These are phyloP conservation scores for Cheilinus undulatus DNA, from an alignment of 2,113 vertebrate species.

Conservation along the genomic window DNA sequence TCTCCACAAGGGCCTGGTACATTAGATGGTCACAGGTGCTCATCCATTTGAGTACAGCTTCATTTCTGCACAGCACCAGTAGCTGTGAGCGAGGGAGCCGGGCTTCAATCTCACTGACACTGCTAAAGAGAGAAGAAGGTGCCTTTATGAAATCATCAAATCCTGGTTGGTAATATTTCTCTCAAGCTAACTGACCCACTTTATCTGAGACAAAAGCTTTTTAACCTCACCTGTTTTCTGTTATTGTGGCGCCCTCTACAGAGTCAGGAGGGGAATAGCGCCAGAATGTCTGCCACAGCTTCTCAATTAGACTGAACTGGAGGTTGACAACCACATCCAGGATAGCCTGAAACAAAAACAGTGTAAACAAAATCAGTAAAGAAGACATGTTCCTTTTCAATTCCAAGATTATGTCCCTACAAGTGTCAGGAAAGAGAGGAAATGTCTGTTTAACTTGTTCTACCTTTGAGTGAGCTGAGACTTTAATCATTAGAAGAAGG, in stretches of 20 bases:
- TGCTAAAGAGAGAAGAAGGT: too few species aligned
- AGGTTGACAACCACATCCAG: conserved; percentile 96
- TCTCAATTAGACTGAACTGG: conserved; percentile 97
- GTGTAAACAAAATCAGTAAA: neutral
- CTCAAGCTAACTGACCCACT: neutral
- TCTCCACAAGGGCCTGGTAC: conserved; percentile 97
- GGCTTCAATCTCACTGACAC: conserved; percentile 87
- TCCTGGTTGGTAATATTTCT: neutral
- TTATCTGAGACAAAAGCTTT: neutral
- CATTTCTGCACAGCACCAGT: conserved; percentile 89
- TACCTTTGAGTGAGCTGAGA: neutral
- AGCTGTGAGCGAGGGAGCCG: conserved; percentile 89
- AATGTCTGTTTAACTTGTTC: neutral
- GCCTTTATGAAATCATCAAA: too few species aligned
- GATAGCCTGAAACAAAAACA: conserved; percentile 87
- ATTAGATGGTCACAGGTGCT: conserved; percentile 95
- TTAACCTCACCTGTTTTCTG: conserved; percentile 83
- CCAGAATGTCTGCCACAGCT: conserved; percentile 98
- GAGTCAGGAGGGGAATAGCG: conserved; percentile 87
- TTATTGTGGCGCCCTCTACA: conserved; percentile 84
- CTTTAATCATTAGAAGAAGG: neutral
- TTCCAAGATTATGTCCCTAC: neutral
- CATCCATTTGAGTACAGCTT: conserved; percentile 96
- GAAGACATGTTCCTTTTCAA: neutral
- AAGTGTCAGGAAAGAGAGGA: neutral